Evolutionary conservation across 2,888 invertebrate genomes (phyloP), one percentile per base, ranked within the genome.

Genomic region (Melinaea menophilus): DNA sequence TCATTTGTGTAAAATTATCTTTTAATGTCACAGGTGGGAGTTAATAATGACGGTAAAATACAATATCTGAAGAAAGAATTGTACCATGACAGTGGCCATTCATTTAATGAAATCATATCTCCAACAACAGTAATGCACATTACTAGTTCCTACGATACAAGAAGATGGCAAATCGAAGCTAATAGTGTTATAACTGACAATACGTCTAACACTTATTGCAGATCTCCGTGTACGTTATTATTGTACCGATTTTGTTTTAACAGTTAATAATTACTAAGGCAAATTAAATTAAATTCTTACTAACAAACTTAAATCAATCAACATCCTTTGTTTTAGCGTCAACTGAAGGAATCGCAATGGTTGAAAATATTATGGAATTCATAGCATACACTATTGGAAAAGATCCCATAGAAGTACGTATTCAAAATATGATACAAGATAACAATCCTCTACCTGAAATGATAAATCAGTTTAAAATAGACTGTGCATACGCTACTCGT

Each of bases 341-440:
- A 1, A 89, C 92, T 1, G 94, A 94, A 82, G 94, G 90, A 9
- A 69, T 94, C 4, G 93, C 91, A n/a, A 90, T 93, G 82, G 89
- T 92, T 67, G 94, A 95, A 80, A 82, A 91, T 62, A 91, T 94
- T 12, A 94, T 95, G 93, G 94, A 95, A 66, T 93, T 93, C 73
- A 93, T 94, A 68, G 92, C 94, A 0, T 84, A 81, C 63, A 82
- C 73, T 51, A 74, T 91, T 11, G 85, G 88, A 3, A 91, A 92
- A 76, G 94, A 94, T 81, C 90, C 94, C 0, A 55, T 92, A 37
- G 81, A 92, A 65, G 92, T 95, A 0, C 88, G 92, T 72, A 69
- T 92, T 31, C 73, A 74, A 33, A 95, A 94, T 73, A 92, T 94
- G 81, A 71, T 69, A 1, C 78, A 78, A 51, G 82, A 82, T 34